phyloP scores from a whole-genome alignment of 2,113 vertebrate species.

The Macrotis lagotis region DNA sequence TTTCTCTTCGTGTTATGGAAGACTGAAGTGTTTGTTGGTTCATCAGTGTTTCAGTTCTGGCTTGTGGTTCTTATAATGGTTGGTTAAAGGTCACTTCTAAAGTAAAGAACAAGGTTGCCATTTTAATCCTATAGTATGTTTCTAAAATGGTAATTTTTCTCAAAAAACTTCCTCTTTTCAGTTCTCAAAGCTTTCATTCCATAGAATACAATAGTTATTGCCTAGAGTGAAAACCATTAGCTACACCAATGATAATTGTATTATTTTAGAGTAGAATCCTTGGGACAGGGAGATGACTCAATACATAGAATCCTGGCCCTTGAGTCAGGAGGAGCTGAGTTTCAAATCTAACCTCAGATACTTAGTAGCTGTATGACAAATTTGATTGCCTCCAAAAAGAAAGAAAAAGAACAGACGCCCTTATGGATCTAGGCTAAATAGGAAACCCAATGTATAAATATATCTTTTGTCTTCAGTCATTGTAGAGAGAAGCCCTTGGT shows the following conservation, averaged over 20 bases:
- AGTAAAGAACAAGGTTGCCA: background rate
- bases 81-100: background rate
- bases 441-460: slow-evolving; percentile 25
- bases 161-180: background rate
- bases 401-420: background rate
- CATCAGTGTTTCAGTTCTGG: background rate
- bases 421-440: slow-evolving; percentile 22
- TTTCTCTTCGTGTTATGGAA: background rate
- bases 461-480: background rate
- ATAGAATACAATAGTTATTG: background rate
- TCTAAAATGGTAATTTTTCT: background rate
- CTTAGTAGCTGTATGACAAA: background rate
- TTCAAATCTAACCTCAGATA: background rate
- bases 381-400: background rate
- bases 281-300: background rate
- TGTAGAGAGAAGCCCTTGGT: background rate
- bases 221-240: slow-evolving; percentile 58
- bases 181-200: background rate
- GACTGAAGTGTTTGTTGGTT: background rate
- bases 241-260: slow-evolving; percentile 52
- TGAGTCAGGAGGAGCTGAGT: background rate
- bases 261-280: slow-evolving; percentile 40
- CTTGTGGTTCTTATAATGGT: background rate
- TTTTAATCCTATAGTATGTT: background rate
- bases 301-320: background rate